These are phyloP conservation scores for Psilanteris sp. DNA, from an alignment of 1,140 invertebrate genomes.

Conservation along the genomic window DNA sequence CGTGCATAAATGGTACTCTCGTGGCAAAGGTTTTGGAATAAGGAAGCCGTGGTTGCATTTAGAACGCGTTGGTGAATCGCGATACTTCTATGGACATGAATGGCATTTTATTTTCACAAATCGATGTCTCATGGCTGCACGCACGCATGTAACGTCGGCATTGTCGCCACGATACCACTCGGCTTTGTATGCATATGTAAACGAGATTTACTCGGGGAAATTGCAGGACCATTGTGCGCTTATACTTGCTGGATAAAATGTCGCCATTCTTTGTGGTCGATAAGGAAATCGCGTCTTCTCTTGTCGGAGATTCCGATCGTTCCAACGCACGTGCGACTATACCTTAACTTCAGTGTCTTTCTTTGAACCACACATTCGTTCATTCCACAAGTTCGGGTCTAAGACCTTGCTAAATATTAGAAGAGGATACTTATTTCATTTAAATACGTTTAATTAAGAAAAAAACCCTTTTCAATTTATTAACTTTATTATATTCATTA, in stretches of 20 bases:
- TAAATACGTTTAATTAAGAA: no score
- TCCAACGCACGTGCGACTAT: constrained; percentile 35
- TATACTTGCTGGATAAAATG: constrained; percentile 49
- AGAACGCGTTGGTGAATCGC: constrained; percentile 48
- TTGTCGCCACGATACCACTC: constrained; percentile 65
- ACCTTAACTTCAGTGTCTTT: constrained; percentile 21
- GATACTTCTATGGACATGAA: constrained; percentile 70
- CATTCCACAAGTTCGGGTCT: background rate
- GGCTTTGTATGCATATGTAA: constrained; percentile 74
- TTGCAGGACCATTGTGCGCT: constrained; percentile 66
- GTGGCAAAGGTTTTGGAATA: constrained; percentile 45
- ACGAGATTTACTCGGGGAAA: constrained; percentile 70
- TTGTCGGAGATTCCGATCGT: constrained; percentile 53
- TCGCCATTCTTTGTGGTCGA: constrained; percentile 59
- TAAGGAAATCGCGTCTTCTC: constrained; percentile 60
- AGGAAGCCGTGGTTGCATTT: constrained; percentile 51
- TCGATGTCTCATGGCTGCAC: constrained; percentile 63
- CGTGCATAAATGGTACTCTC: constrained; percentile 41
- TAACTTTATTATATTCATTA: no score
- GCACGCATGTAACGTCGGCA: constrained; percentile 54
- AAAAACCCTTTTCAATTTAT: no score
- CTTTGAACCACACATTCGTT: constrained; percentile 31
- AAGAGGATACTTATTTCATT: background rate
- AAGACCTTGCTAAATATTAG: constrained; percentile 6
- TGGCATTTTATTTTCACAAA: constrained; percentile 69